A percentile compares a stretch with the other conserved stretches of the same genome.
Conservation (phyloP, 2,797 vertebrate species). For the Gouania willdenowi region DNA sequence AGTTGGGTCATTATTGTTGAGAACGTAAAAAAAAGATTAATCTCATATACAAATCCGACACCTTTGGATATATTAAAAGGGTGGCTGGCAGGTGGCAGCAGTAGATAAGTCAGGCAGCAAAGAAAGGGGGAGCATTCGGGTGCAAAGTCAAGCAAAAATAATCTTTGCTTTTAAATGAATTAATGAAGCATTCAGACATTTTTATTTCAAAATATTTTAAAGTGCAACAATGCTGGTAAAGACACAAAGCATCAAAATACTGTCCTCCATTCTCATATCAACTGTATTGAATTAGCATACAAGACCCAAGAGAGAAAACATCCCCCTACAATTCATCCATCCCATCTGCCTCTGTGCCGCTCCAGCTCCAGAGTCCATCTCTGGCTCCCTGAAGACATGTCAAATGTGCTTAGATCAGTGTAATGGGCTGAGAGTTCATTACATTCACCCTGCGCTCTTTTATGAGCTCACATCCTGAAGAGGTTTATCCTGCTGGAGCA, state of each 20-base stretch:
- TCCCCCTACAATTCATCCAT: conserved; percentile 3
- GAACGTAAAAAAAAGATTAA: too few species aligned
- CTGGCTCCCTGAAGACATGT: conserved; percentile 66
- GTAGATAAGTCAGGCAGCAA: background rate
- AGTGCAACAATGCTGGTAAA: background rate
- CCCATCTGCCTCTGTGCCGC: conserved; percentile 13
- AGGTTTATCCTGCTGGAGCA: conserved; percentile 52
- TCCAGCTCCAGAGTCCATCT: conserved; percentile 44
- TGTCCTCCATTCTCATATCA: conserved; percentile 18
- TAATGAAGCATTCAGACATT: background rate
- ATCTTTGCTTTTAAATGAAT: conserved; percentile 1
- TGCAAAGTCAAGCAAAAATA: background rate
- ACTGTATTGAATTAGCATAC: too few species aligned
- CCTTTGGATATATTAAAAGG: background rate
- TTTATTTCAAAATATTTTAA: background rate
- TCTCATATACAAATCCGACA: background rate
- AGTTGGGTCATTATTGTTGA: background rate
- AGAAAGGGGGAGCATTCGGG: conserved; percentile 1
- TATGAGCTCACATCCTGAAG: conserved; percentile 77
- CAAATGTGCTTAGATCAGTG: conserved; percentile 72
- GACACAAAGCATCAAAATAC: conserved; percentile 2
- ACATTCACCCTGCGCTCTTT: conserved; percentile 69
- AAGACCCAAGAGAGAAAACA: too few species aligned
- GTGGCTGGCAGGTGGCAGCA: conserved; percentile 9
- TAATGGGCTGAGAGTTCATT: conserved; percentile 76